Base-by-base conservation (phyloP, 2,888 invertebrate species). In the Boloria selene region DNA sequence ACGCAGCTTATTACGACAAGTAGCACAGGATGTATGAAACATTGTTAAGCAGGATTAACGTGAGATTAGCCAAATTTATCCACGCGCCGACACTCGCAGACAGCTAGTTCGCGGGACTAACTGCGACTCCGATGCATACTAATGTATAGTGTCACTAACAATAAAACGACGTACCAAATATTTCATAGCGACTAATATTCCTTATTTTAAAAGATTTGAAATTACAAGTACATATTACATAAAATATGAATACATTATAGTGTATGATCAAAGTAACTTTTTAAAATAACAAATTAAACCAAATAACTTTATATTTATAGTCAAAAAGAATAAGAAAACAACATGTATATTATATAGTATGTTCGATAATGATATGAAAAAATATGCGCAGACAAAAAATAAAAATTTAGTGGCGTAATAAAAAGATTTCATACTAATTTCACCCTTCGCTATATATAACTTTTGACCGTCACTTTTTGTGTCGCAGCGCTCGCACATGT, bases 71-170 rank as follows among this genome's bases (percentile, higher is more conserved):
- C 58, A 45, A 64, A 70, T 77, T 77, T 79, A 79, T 79, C 78
- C 77, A 74, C 72, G 74, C 75, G 72, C 76, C 71, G 71, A 73
- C 74, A 85, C 86, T 80, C 76, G 71, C 71, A 73, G 74, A 85
- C 86, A 81, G 87, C 86, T 86, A 87, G 66, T 85, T 85, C 83
- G 75, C 75, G 81, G 86, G 87, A 86, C 75, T 86, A 88, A 88
- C 89, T 83, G 88, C 86, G 58, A 72, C 61, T 68, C 65, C 61
- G 69, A 73, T 56, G 86, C 84, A 90, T 90, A 90, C 87, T 80
- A 85, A 89, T 88, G 78, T 73, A 70, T 38, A 38, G 10, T 38
- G 31, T 38, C 31, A 38, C 31, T 79, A 79, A 77, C 75, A 77
- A 76, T 74, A 74, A 71, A 73, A 54, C 54, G 16, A 45, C n/a